Evolutionary conservation across 2,113 vertebrate genomes (phyloP).

Genomic region (Scophthalmus maximus): DNA sequence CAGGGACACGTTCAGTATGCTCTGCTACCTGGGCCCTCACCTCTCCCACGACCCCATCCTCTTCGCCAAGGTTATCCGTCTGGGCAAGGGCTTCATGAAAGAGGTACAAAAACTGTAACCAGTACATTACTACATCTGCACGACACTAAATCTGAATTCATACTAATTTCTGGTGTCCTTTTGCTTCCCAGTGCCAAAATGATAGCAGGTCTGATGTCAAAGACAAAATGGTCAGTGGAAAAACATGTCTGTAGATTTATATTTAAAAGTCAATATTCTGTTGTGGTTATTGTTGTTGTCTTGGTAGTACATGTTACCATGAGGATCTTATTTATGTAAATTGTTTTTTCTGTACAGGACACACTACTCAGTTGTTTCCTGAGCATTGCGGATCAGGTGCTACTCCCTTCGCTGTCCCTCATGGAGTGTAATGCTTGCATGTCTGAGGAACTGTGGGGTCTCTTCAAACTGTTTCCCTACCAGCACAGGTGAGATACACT

Average conservation of each 20-base stretch:
- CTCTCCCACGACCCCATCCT: constrained; percentile 96
- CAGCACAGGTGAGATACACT: constrained; percentile 88
- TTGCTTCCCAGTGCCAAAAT: constrained; percentile 74
- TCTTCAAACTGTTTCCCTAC: constrained; percentile 98
- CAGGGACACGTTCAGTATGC: constrained; percentile 94
- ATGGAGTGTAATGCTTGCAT: constrained; percentile 99
- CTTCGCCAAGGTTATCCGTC: constrained; percentile 94
- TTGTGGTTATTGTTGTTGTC: too few relatives aligned
- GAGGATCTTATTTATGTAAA: not conserved
- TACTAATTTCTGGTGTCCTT: constrained; percentile 16
- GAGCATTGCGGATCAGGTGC: constrained; percentile 82
- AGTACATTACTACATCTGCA: not conserved
- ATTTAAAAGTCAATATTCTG: not conserved
- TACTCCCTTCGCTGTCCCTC: constrained; percentile 94
- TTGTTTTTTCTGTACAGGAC: constrained; percentile 81
- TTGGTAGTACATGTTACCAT: not conserved
- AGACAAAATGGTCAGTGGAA: constrained; percentile 72
- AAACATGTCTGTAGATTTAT: not conserved
- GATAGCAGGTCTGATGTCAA: constrained; percentile 65
- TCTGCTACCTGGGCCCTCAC: constrained; percentile 96
- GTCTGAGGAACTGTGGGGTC: constrained; percentile 90
- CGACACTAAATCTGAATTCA: not conserved
- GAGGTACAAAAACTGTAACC: constrained; percentile 84
- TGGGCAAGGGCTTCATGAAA: constrained; percentile 98
- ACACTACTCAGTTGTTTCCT: constrained; percentile 83